phyloP scores from a whole-genome alignment of 1,140 invertebrate species.

The Ridgeia piscesae region DNA sequence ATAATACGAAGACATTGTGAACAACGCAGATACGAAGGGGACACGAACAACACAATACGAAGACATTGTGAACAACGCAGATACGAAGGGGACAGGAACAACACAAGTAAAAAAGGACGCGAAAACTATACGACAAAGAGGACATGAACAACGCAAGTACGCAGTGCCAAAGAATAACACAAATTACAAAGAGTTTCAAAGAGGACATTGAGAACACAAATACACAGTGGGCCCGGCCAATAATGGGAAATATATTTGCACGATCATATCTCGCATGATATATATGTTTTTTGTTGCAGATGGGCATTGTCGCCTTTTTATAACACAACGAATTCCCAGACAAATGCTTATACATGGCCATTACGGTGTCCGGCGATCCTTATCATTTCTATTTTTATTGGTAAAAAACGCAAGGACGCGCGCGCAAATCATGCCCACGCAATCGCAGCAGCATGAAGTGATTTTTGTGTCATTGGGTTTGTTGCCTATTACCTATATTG shows the following conservation, averaged over 20 bases:
- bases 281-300: neutral
- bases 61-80: no score
- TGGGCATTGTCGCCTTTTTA: neutral
- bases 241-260: neutral
- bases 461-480: neutral
- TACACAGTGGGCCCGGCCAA: neutral
- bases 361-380: neutral
- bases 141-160: no score
- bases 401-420: neutral
- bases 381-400: neutral
- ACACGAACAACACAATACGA: no score
- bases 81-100: no score
- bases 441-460: neutral
- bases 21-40: no score
- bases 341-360: neutral
- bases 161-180: no score
- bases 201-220: neutral
- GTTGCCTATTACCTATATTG: neutral
- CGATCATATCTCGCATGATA: neutral
- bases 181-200: no score
- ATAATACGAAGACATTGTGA: no score
- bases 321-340: neutral
- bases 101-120: no score
- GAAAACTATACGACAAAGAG: no score
- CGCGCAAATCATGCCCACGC: no score